Evolutionary conservation across 2,113 vertebrate genomes (phyloP), one percentile per base, ranked within the genome.

Genomic region (Bostrychus sinensis): DNA sequence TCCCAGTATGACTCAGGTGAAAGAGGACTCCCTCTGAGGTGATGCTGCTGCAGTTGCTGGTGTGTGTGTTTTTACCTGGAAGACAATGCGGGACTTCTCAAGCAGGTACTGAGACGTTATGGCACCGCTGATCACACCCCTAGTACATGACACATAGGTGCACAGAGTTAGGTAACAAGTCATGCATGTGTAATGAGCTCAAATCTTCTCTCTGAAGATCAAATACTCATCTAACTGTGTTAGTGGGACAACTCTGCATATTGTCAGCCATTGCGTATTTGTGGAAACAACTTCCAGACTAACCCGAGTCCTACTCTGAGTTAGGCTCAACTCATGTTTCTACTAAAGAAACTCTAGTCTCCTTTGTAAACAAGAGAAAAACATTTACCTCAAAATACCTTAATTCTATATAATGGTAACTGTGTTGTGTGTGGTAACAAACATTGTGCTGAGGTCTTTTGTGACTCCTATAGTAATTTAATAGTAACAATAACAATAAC

Each of bases 61-160:
- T 38, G 48, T 72, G 51, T 43, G 63, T 77, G 14, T 74, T 72
- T 60, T 87, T 72, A 98, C 97, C 95, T 99, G 97, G 91, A 98
- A 98, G 88, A 98, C 96, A 59, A 98, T 95, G 6, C 97, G 94
- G 68, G 97, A 99, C 72, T 98, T 99, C 93, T 98, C 97, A 66
- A 99, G 92, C 81, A 99, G 94, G 88, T 98, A 99, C 91, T 98
- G 97, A 43, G 97, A 98, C 78, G 96, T 99, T 94, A 97, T 96
- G 95, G 97, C 97, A 96, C 97, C 97, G 12, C 94, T 96, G 86
- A 99, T 96, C 82, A 96, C 85, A 48, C 96, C 95, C 37, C 95
- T 98, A 64, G 85, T 67, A 30, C 79, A 80, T 60, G 45, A 70
- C 69, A 74, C 68, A 75, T 32, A 69, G 23, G 36, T 30, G n/a